These are phyloP conservation scores for Agriopis marginaria DNA, from an alignment of 2,888 invertebrate genomes.

Conservation along the genomic window DNA sequence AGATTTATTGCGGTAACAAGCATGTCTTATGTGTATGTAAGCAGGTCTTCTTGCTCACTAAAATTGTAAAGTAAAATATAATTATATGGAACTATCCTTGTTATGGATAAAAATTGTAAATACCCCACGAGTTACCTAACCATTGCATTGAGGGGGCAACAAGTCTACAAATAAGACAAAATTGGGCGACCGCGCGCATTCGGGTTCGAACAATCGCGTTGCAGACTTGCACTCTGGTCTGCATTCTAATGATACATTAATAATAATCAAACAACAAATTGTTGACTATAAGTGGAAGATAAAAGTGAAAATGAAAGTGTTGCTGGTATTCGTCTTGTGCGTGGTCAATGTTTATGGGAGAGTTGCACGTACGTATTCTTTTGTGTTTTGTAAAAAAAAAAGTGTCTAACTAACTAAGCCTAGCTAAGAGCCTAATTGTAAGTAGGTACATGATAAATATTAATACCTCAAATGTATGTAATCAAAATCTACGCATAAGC, in stretches of 20 bases:
- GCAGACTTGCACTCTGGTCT: conserved; percentile 40
- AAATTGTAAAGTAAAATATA: too few species aligned
- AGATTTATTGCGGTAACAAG: too few species aligned
- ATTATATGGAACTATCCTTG: not conserved
- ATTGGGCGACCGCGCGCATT: conserved; percentile 74
- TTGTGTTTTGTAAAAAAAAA: too few species aligned
- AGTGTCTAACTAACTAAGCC: too few species aligned
- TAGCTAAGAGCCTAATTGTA: too few species aligned
- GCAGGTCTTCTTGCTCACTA: too few species aligned
- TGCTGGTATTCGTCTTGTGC: conserved; percentile 61
- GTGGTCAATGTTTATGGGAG: conserved; percentile 64
- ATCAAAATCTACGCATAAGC: too few species aligned
- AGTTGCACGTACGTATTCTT: conserved; percentile 73
- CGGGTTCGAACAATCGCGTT: conserved; percentile 59
- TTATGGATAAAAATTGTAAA: conserved; percentile 11
- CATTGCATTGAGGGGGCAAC: conserved; percentile 16
- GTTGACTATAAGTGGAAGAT: conserved; percentile 17
- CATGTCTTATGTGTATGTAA: too few species aligned
- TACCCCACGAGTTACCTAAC: conserved; percentile 54
- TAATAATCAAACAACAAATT: not conserved
- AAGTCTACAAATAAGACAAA: conserved; percentile 76
- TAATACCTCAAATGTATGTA: too few species aligned
- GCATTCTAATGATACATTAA: conserved; percentile 24
- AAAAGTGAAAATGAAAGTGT: conserved; percentile 66
- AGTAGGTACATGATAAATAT: too few species aligned